Evolutionary conservation across 2,797 vertebrate species (phyloP).

Genomic region (Girardinus metallicus): DNA sequence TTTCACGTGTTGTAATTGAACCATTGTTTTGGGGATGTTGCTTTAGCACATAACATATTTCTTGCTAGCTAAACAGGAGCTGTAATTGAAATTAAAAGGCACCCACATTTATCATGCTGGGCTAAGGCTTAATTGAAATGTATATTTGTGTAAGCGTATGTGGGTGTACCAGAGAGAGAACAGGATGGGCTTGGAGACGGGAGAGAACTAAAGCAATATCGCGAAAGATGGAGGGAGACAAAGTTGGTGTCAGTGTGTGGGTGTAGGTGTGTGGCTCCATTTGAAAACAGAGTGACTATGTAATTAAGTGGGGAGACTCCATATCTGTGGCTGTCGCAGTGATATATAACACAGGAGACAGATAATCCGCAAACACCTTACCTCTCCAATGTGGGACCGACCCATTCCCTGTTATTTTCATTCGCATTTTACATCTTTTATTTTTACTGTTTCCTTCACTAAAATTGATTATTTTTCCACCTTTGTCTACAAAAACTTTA

Average conservation of each 20-base stretch:
- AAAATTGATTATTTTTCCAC: not conserved
- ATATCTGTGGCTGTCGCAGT: slow-evolving; percentile 67
- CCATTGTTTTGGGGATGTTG: slow-evolving; percentile 64
- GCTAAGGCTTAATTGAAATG: slow-evolving; percentile 79
- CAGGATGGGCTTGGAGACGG: not conserved
- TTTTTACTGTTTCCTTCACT: not conserved
- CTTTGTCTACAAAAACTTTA: no score
- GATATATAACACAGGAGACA: slow-evolving; percentile 61
- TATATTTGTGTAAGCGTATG: slow-evolving; percentile 55
- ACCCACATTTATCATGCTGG: slow-evolving; percentile 81
- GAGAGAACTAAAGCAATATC: slow-evolving; percentile 23
- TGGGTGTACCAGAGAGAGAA: not conserved
- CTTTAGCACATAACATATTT: slow-evolving; percentile 65
- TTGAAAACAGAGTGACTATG: slow-evolving; percentile 40
- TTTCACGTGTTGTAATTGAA: slow-evolving; percentile 70
- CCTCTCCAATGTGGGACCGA: slow-evolving; percentile 4
- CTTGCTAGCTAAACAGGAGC: slow-evolving; percentile 68
- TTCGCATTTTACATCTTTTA: slow-evolving; percentile 10
- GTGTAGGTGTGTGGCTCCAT: slow-evolving; percentile 39
- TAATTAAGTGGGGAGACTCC: slow-evolving; percentile 61
- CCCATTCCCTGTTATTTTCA: slow-evolving; percentile 16
- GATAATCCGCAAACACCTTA: slow-evolving; percentile 44
- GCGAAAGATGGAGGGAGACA: slow-evolving; percentile 47
- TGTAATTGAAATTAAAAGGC: slow-evolving; percentile 84
- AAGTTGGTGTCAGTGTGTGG: slow-evolving; percentile 46